Evolutionary conservation across 2,113 vertebrate species (phyloP).

Genomic region (Acanthochromis polyacanthus): DNA sequence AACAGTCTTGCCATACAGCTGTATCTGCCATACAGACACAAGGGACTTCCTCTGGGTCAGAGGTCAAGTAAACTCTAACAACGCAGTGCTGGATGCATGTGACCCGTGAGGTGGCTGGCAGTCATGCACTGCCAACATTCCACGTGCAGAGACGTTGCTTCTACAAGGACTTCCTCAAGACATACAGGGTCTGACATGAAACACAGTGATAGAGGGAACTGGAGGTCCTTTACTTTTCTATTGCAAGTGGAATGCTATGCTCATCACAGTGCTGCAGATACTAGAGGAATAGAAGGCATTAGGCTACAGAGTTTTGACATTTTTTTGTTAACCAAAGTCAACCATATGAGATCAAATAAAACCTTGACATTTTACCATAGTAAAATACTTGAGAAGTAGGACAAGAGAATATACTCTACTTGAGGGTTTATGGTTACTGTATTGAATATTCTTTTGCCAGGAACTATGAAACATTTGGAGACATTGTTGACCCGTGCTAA

Average conservation of each 20-base stretch:
- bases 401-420: conserved; percentile 37
- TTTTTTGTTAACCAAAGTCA: not conserved
- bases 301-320: not conserved
- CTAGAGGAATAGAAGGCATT: not conserved
- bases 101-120: conserved; percentile 23
- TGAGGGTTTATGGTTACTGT: conserved; percentile 29
- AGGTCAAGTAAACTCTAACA: conserved; percentile 69
- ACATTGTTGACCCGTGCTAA: conserved; percentile 66
- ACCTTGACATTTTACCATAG: conserved; percentile 4
- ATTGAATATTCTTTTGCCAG: conserved; percentile 41
- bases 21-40: conserved; percentile 54
- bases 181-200: conserved; percentile 42
- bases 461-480: conserved; percentile 48
- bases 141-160: conserved; percentile 20
- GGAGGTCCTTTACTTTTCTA: conserved; percentile 18
- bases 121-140: conserved; percentile 21
- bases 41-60: conserved; percentile 54
- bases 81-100: conserved; percentile 36
- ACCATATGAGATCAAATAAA: too few relatives aligned
- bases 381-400: conserved; percentile 45
- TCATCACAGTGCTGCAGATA: not conserved
- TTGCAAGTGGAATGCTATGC: conserved; percentile 21
- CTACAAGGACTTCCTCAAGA: conserved; percentile 36
- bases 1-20: conserved; percentile 40
- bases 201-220: conserved; percentile 16